Evolutionary conservation across 2,797 vertebrate species (phyloP).

Genomic region (Chlorospingus semifuscus): DNA sequence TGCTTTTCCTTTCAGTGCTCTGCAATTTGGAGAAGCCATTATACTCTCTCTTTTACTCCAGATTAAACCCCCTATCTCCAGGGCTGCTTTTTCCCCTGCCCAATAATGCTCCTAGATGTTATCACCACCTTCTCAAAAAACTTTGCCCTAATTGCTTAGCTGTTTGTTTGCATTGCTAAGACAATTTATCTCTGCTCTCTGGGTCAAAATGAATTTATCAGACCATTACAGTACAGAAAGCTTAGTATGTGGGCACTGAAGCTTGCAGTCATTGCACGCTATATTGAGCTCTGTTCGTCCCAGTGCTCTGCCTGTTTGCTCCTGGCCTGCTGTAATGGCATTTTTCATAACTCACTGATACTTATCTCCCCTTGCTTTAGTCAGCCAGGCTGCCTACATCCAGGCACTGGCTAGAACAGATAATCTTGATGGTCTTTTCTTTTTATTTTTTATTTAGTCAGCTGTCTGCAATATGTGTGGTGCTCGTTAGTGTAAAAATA

Average conservation of each 20-base stretch:
- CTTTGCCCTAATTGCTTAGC: constrained; percentile 61
- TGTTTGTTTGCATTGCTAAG: constrained; percentile 71
- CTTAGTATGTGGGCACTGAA: constrained; percentile 66
- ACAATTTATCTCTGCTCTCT: constrained; percentile 70
- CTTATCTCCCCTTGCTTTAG: constrained; percentile 53
- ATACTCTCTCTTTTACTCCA: background rate
- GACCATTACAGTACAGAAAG: constrained; percentile 63
- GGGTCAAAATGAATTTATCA: constrained; percentile 70
- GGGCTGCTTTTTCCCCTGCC: constrained; percentile 1
- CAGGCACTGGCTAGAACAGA: background rate
- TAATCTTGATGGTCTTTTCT: background rate
- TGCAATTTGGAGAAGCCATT: constrained; percentile 38
- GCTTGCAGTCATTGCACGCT: constrained; percentile 63
- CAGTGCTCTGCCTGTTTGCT: constrained; percentile 53
- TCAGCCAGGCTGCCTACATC: constrained; percentile 9
- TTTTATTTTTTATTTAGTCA: constrained; percentile 1
- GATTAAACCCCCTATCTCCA: constrained; percentile 28
- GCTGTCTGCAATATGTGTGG: background rate
- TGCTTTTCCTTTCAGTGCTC: background rate
- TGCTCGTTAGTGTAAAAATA: background rate
- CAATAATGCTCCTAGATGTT: constrained; percentile 57
- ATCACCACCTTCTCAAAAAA: constrained; percentile 51
- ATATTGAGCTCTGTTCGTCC: constrained; percentile 48
- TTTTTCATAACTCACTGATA: constrained; percentile 68
- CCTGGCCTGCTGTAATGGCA: constrained; percentile 54